Percentiles rank a stretch among this genome's conserved stretches.
phyloP scores from a whole-genome alignment of 2,888 invertebrate genomes.

The Hipparchia sbordonii region DNA sequence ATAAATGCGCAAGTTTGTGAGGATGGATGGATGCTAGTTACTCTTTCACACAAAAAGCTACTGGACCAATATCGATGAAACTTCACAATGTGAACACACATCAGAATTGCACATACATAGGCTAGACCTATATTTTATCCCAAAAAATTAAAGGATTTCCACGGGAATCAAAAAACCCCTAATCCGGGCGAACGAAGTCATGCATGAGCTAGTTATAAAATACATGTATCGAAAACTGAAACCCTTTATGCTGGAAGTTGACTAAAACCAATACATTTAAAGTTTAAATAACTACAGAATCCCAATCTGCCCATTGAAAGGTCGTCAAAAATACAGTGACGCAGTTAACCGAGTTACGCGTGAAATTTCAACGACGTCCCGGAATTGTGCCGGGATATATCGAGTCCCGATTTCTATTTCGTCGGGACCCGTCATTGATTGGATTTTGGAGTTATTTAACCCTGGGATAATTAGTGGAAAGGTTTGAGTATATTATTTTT shows the following conservation, averaged over 20 bases:
- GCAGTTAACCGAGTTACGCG: constrained; percentile 16
- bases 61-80: too few relatives aligned
- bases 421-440: not conserved
- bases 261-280: not conserved
- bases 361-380: constrained; percentile 5
- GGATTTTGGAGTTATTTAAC: not conserved
- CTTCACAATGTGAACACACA: too few relatives aligned
- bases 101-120: too few relatives aligned
- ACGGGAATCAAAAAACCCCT: too few relatives aligned
- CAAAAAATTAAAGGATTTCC: too few relatives aligned
- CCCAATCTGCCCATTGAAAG: constrained; percentile 9
- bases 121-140: too few relatives aligned
- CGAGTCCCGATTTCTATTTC: constrained; percentile 8
- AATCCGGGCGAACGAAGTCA: too few relatives aligned
- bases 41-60: too few relatives aligned
- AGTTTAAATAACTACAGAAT: not conserved
- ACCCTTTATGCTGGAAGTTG: not conserved
- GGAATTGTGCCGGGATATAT: not conserved
- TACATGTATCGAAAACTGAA: not conserved
- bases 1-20: too few relatives aligned
- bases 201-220: not conserved
- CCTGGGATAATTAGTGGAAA: not conserved
- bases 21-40: too few relatives aligned
- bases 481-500: not conserved
- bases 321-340: not conserved